phyloP scores from a whole-genome alignment of 2,888 invertebrate genomes.

The Conistra vaccinii region DNA sequence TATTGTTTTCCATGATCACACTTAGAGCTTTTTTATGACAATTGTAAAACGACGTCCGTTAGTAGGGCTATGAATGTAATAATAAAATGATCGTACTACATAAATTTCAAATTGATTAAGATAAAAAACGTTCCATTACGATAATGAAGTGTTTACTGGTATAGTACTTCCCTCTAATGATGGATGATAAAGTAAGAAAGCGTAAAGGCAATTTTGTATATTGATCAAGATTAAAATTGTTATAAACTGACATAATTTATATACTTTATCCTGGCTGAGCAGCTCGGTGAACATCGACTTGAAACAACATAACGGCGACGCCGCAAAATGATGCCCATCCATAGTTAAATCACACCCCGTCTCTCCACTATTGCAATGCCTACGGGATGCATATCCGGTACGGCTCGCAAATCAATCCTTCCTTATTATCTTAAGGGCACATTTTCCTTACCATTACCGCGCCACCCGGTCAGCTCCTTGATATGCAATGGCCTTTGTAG shows the following conservation, averaged over 20 bases:
- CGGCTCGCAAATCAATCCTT: too few relatives aligned
- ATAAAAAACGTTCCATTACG: constrained; percentile 16
- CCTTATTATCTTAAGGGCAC: too few relatives aligned
- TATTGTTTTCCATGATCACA: constrained; percentile 7
- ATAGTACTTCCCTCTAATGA: neutral
- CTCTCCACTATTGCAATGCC: too few relatives aligned
- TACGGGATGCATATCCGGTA: too few relatives aligned
- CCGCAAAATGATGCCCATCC: too few relatives aligned
- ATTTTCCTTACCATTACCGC: too few relatives aligned
- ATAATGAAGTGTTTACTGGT: constrained; percentile 15
- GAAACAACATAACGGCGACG: too few relatives aligned
- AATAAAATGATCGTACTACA: neutral
- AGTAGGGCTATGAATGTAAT: neutral
- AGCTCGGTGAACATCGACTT: neutral
- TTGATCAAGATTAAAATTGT: neutral
- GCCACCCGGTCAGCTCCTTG: too few relatives aligned
- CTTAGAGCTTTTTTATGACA: neutral
- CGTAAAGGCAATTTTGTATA: constrained; percentile 1
- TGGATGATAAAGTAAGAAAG: constrained; percentile 9
- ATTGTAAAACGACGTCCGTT: constrained; percentile 1
- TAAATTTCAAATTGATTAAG: neutral
- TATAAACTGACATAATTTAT: neutral
- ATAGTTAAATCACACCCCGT: too few relatives aligned
- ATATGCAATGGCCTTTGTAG: too few relatives aligned
- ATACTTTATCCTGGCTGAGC: neutral